Evolutionary conservation across 2,888 invertebrate genomes (phyloP).

Genomic region (Drepana falcataria): DNA sequence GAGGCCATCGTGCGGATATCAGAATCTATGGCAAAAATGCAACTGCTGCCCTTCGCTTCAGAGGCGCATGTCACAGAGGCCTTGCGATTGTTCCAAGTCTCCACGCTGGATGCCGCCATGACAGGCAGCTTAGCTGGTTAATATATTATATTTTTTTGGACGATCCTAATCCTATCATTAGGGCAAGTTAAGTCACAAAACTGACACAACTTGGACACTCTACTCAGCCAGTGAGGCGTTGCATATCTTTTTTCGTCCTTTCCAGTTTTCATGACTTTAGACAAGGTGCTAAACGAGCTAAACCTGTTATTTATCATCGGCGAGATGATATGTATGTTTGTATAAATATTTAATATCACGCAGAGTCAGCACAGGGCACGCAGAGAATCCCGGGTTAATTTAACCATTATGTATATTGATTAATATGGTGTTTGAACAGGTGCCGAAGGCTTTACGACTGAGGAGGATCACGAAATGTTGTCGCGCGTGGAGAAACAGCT

Average conservation of each 20-base stretch:
- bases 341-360: too few relatives aligned
- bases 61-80: constrained; percentile 97
- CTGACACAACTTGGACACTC: too few relatives aligned
- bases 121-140: constrained; percentile 93
- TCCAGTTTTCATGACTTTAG: too few relatives aligned
- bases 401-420: not conserved
- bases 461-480: constrained; percentile 95
- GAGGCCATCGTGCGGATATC: constrained; percentile 98
- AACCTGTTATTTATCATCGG: too few relatives aligned
- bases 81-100: constrained; percentile 96
- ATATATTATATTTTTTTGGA: not conserved
- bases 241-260: too few relatives aligned
- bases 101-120: constrained; percentile 97
- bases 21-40: constrained; percentile 98
- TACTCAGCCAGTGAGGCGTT: too few relatives aligned
- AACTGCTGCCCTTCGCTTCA: constrained; percentile 92
- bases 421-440: constrained; percentile 68
- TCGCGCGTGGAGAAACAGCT: constrained; percentile 95
- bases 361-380: too few relatives aligned
- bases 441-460: constrained; percentile 98
- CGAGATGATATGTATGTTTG: too few relatives aligned
- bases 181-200: too few relatives aligned
- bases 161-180: too few relatives aligned
- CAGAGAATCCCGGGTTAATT: too few relatives aligned
- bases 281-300: too few relatives aligned